Evolutionary conservation across 2,797 vertebrate species (phyloP).

Genomic region (Microctenopoma steveboyesi): DNA sequence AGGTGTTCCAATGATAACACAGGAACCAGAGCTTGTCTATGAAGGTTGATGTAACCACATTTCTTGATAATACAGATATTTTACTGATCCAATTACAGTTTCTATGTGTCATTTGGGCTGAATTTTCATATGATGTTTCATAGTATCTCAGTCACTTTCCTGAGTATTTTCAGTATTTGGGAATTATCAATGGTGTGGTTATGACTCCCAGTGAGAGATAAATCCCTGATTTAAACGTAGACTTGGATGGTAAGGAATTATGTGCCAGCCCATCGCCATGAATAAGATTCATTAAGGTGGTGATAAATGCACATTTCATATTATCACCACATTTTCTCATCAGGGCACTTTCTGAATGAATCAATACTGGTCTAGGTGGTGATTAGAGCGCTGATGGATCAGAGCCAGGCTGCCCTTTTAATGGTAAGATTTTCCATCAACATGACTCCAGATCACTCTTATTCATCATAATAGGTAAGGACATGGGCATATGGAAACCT

Average conservation of each 20-base stretch:
- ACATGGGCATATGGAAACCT: slow-evolving; percentile 76
- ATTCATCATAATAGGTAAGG: slow-evolving; percentile 81
- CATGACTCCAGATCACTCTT: slow-evolving; percentile 77
- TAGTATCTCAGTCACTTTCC: not conserved
- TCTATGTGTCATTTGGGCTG: slow-evolving; percentile 36
- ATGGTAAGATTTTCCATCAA: slow-evolving; percentile 81
- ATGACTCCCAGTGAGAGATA: slow-evolving; percentile 39
- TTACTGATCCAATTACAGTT: slow-evolving; percentile 38
- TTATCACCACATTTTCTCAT: slow-evolving; percentile 75
- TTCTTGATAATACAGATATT: slow-evolving; percentile 66
- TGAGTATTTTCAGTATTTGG: slow-evolving; percentile 18
- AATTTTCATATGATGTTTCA: slow-evolving; percentile 29
- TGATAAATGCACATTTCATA: slow-evolving; percentile 77
- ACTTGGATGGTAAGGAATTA: slow-evolving; percentile 67
- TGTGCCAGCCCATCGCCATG: slow-evolving; percentile 72
- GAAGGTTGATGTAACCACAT: slow-evolving; percentile 60
- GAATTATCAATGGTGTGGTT: slow-evolving; percentile 45
- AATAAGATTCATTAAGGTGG: slow-evolving; percentile 81
- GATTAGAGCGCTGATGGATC: slow-evolving; percentile 82
- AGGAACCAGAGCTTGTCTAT: slow-evolving; percentile 46
- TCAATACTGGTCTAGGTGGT: slow-evolving; percentile 80
- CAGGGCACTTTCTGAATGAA: slow-evolving; percentile 82
- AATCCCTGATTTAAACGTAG: slow-evolving; percentile 57
- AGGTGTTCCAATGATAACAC: slow-evolving; percentile 78
- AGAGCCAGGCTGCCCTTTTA: slow-evolving; percentile 77